These are phyloP conservation scores for Neoniphon sammara DNA, from an alignment of 2,797 vertebrate species.

Conservation along the genomic window DNA sequence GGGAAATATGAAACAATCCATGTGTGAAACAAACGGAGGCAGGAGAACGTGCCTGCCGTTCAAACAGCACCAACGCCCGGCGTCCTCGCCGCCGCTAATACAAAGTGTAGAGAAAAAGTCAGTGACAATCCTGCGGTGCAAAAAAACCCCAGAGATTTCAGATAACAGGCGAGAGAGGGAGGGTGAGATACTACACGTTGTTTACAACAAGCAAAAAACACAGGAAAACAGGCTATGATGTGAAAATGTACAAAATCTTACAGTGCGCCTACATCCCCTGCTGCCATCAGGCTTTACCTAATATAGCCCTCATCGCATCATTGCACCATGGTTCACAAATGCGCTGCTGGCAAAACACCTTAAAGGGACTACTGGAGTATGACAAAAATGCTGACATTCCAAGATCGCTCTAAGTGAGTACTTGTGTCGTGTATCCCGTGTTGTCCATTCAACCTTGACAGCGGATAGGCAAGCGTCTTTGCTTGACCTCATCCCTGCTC, in stretches of 20 bases:
- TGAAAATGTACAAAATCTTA: not conserved
- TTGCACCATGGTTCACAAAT: conserved; percentile 30
- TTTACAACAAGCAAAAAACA: conserved; percentile 4
- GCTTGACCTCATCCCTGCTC: conserved; percentile 4
- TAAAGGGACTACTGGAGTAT: conserved; percentile 37
- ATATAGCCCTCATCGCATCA: conserved; percentile 42
- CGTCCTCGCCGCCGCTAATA: conserved; percentile 16
- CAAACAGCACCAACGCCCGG: not conserved
- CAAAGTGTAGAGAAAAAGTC: conserved; percentile 26
- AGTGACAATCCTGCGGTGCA: conserved; percentile 10
- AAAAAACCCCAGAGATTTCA: conserved; percentile 47
- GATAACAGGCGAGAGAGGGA: conserved; percentile 10
- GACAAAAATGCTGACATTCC: conserved; percentile 58
- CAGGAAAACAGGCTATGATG: not conserved
- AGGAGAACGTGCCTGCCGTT: conserved; percentile 36
- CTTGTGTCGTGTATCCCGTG: conserved; percentile 56
- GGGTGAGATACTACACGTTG: not conserved
- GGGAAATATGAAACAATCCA: conserved; percentile 56
- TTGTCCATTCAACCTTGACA: conserved; percentile 56
- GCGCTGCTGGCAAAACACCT: conserved; percentile 50
- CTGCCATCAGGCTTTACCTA: conserved; percentile 25
- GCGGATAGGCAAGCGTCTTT: conserved; percentile 39
- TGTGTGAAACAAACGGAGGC: conserved; percentile 62
- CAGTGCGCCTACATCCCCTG: not conserved
- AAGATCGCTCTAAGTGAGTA: conserved; percentile 59